Percentiles rank a stretch among this genome's conserved stretches.
These are phyloP conservation scores for Harpegnathos saltator DNA, from an alignment of 1,140 invertebrate genomes.

Conservation along the genomic window DNA sequence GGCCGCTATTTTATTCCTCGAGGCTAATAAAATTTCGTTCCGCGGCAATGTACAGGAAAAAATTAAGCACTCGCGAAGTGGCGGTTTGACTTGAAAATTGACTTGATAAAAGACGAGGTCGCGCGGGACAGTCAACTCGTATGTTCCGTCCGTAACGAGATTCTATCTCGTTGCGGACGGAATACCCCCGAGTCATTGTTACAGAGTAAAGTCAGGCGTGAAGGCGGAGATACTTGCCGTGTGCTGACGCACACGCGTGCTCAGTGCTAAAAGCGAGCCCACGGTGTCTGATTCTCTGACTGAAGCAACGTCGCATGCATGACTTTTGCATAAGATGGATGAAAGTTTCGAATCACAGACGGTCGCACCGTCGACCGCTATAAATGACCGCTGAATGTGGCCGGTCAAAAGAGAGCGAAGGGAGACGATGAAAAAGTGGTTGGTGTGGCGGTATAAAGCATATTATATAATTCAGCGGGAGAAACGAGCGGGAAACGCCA, in stretches of 20 bases:
- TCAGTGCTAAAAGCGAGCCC: no score
- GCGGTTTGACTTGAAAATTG: neutral
- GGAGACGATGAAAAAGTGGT: constrained; percentile 18
- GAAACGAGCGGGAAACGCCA: constrained; percentile 61
- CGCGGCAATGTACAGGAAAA: neutral
- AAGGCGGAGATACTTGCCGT: neutral
- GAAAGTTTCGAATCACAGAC: no score
- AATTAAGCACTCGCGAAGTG: constrained; percentile 11
- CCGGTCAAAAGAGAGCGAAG: no score
- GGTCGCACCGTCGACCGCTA: no score
- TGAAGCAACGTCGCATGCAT: no score
- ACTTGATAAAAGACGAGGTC: constrained; percentile 39
- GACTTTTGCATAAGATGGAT: no score
- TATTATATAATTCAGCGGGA: constrained; percentile 52
- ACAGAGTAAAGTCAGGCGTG: constrained; percentile 26
- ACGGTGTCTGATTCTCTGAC: no score
- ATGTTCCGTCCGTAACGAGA: neutral
- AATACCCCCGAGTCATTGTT: constrained; percentile 6
- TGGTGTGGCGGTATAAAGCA: no score
- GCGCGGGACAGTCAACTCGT: neutral
- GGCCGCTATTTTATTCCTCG: neutral
- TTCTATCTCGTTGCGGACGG: constrained; percentile 19
- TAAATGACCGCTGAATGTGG: no score
- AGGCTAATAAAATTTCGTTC: neutral
- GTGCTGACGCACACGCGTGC: no score